Evolutionary conservation across 2,888 invertebrate species (phyloP).

Genomic region (Drosophila mulleri): DNA sequence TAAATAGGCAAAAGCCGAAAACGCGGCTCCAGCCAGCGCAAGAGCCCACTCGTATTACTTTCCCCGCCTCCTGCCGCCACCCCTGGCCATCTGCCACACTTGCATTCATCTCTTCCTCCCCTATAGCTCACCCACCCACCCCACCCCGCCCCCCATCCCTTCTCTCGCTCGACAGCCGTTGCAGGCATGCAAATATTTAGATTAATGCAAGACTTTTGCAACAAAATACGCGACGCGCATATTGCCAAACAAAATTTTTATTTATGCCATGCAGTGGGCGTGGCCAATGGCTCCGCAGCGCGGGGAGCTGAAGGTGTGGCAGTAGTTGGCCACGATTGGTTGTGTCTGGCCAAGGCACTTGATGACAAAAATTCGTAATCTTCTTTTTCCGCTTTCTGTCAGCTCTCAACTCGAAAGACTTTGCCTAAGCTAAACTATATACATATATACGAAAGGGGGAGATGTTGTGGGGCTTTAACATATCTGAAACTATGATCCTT

Average conservation of each 20-base stretch:
- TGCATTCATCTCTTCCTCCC: not conserved
- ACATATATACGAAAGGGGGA: not conserved
- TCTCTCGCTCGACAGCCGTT: not conserved
- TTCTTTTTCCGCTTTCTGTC: conserved; percentile 3
- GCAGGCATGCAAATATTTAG: conserved; percentile 78
- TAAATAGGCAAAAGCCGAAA: conserved; percentile 69
- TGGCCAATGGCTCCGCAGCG: conserved; percentile 9
- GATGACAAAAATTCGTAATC: conserved; percentile 63
- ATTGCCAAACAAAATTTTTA: conserved; percentile 77
- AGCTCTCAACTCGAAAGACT: conserved; percentile 6
- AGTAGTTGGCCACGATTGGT: conserved; percentile 5
- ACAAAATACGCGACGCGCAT: conserved; percentile 79
- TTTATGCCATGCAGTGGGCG: conserved; percentile 58
- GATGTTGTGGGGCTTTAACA: not conserved
- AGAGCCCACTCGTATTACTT: conserved; percentile 6
- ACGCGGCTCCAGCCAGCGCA: conserved; percentile 13
- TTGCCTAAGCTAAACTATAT: conserved; percentile 7
- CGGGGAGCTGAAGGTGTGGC: not conserved
- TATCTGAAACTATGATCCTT: not conserved
- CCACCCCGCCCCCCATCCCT: rapidly evolving
- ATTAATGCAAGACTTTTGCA: conserved; percentile 79
- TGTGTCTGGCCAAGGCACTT: conserved; percentile 50
- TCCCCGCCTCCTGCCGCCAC: not conserved
- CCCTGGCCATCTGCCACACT: not conserved
- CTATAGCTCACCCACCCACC: too few species aligned